These are phyloP conservation scores for Luffia ferchaultella DNA, from an alignment of 2,888 invertebrate genomes.

Conservation along the genomic window DNA sequence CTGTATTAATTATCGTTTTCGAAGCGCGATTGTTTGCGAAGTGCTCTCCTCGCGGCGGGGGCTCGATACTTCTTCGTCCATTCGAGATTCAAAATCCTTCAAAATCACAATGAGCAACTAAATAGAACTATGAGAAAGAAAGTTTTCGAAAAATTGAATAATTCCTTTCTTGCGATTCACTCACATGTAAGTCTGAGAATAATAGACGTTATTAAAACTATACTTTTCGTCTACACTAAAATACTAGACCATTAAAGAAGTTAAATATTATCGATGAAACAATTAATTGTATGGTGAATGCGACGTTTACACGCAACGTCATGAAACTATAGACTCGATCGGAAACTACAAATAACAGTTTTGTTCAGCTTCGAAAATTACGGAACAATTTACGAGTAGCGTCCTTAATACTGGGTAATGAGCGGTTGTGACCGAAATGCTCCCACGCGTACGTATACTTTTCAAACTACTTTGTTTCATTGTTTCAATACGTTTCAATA, in stretches of 20 bases:
- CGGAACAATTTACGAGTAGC: slow-evolving; percentile 25
- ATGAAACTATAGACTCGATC: background rate
- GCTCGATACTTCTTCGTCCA: background rate
- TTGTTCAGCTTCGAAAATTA: slow-evolving; percentile 42
- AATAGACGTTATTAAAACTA: no score
- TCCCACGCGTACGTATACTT: no score
- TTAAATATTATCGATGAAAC: background rate
- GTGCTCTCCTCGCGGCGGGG: background rate
- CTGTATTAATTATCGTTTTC: background rate
- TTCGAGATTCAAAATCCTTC: background rate
- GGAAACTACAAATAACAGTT: slow-evolving; percentile 36
- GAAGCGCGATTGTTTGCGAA: background rate
- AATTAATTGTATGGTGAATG: background rate
- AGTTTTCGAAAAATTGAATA: no score
- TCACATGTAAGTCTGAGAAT: no score
- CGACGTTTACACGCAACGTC: background rate
- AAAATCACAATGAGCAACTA: background rate
- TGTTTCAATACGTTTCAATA: no score
- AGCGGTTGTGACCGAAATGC: no score
- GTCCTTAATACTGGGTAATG: no score
- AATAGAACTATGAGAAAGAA: no score
- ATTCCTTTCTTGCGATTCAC: no score
- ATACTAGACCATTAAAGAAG: no score
- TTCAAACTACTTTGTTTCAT: no score
- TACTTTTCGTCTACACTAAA: no score